Base-by-base conservation (phyloP, 2,113 vertebrate species). In the Hiodon alosoides region DNA sequence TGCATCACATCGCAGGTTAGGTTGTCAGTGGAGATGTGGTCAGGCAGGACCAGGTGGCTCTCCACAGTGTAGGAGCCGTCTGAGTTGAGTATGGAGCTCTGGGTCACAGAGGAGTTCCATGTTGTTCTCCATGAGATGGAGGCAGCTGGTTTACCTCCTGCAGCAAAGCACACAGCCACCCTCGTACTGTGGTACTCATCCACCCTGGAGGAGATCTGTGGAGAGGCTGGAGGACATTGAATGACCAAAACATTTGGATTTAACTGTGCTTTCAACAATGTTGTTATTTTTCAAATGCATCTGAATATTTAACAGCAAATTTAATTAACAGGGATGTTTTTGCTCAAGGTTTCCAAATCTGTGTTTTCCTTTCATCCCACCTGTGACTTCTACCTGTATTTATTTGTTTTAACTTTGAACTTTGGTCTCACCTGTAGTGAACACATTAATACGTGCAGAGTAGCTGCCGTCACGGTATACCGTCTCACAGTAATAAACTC, bases 121-220 rank as follows among this genome's bases (percentile, higher is more conserved):
- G 0, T 0, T 0, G 75, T 46, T 69, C 57, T 81, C 90, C 90
- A 92, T 17, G 65, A 77, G 73, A 92, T 82, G 53, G 61, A 79
- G 73, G 87, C 86, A 5, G 77, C 76, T 69, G 83, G 83, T 67
- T 83, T 84, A 67, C 84, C 89, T 58, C 76, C 55, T 53, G 74
- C 76, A 11, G 88, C 87, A 70, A 3, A 70, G 73, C 91, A 92
- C 53, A 90, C 75, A 5, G 85, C 89, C 62, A 81, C 68, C 31
- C 2, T 67, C 66, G 31, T 60, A 47, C 76, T 74, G 46, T 9
- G 57, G 1, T 53, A 4, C 5, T 0, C 0, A 53, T 86, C 81
- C 3, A 87, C 5, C 80, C 79, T 78, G 72, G 74, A 68, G 4
- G 78, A 82, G 1, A 79, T 2, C 0, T 0, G 2, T 3, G 82